Base-by-base conservation (phyloP, 2,113 vertebrate genomes). In the Tamias sibiricus region DNA sequence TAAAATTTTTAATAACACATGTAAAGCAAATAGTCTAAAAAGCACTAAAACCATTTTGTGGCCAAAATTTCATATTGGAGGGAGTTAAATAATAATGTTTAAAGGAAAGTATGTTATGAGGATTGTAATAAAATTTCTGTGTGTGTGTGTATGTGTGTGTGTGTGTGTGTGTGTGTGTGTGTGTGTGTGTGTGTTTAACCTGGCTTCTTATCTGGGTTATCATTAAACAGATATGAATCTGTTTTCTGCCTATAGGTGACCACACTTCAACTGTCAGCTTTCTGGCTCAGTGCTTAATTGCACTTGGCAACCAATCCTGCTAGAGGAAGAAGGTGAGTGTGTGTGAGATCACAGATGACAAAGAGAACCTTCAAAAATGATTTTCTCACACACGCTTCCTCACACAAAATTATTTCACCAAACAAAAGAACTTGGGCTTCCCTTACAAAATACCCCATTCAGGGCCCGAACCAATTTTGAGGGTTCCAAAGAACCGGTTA, bases 21-120 rank as follows among this genome's bases (percentile, higher is more conserved):
- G 82, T 79, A 95, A 86, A 74, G 77, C 76, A 87, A 54, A 77
- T 54, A 30, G 47, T 85, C 59, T 87, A 75, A 79, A 90, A 86
- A 49, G 24, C 30, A 74, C 84, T 87, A 62, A 90, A 75, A 30
- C 19, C 20, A 35, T 30, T 90, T 16, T 86, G 80, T 87, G 71
- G 54, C 76, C 71, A 62, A 95, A 64, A 71, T 82, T 87, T 87
- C 66, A 4, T 80, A 37, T 10, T 19, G 35, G 66, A 94, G 28
- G 35, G 22, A 69, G 19, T 64, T 79, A n/a, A 77, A 54, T 37
- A 77, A 52, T 19, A 66, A 13, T 44, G 22, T 85, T 44, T 49
- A 49, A 59, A 94, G 82, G 49, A 68, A 93, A 49, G 4, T 72
- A 35, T 24, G 14, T 30, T n/a, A 11, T 69, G 19, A 71, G 28